Evolutionary conservation across 1,140 invertebrate species (phyloP), one percentile per base, ranked within the genome.

Genomic region (Drosophila tani): DNA sequence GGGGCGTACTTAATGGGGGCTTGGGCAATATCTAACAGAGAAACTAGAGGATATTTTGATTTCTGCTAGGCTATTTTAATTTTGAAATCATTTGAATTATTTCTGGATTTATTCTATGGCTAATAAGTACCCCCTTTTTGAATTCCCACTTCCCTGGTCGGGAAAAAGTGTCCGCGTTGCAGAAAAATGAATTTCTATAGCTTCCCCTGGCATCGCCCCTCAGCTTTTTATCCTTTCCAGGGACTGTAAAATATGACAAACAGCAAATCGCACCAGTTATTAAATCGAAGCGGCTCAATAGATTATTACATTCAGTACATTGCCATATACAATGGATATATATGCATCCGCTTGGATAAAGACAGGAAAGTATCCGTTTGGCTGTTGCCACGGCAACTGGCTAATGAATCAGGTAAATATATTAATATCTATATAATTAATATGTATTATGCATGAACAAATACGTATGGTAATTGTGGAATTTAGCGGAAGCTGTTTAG

Each of bases 201-300:
- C 40, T 15, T 41, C 24, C 27, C 6, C 24, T 41, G 19, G 19
- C 24, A 12, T 9, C 14, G 32, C 24, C 24, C 24, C 40, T 14
- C 17, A 11, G 32, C 17, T 41, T 40, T 47, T 49, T 46, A 29
- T 45, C 56, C 55, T 29, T 65, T 43, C 27, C 35, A 67, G 53
- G 53, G 62, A 67, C 62, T 76, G 43, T 82, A 67, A 87, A 87
- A 87, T 83, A 86, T 87, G 84, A 86, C 83, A 87, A 87, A 82
- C 83, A 86, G 83, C 67, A 67, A 80, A 74, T 80, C 76, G 80
- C 83, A 65, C 67, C 63, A 80, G 80, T 83, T 86, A 86, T 86
- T 88, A 86, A 82, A 86, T 87, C 76, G 83, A 76, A 77, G 80
- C 67, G 84, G 77, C 84, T 88, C 80, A 87, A 88, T 83, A 88